Evolutionary conservation across 2,113 vertebrate species (phyloP), one percentile per base, ranked within the genome.

Genomic region (Seriola rivoliana): DNA sequence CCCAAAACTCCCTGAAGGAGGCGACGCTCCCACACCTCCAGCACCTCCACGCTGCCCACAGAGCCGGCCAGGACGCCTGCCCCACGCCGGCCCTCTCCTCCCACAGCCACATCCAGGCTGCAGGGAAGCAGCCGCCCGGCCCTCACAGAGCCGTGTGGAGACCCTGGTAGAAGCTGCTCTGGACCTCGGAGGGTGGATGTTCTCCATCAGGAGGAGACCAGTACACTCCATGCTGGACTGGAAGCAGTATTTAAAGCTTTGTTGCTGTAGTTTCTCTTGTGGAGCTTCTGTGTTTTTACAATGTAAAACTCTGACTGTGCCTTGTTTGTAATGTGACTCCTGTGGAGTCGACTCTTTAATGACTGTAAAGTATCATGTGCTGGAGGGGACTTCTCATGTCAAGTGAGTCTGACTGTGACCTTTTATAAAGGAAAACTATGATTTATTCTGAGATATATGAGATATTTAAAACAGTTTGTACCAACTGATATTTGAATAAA

Each of bases 1-100:
- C 50, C 50, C 54, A 23, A 1, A 23, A 91, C 23, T 94, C 95
- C 86, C 92, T 93, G 86, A 89, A 91, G 69, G 89, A 92, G 4
- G 42, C 42, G 19, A 75, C 75, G 3, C 72, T 80, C 75, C 86
- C 25, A 2, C 50, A 21, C 50, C 48, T 50, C 5, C 48, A 14
- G 48, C 48, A 50, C 48, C 50, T 52, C 50, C 19, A 9, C 50
- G 19, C 50, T 6, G 50, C 50, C 50, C 75, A 63, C 32, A 52
- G 62, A 60, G 62, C 25, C 4, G 50, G 11, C 65, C 48, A n/a
- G 42, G 81, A 65, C 8, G 6, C 29, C 40, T 32, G 44, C n/a
- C 21, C 73, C 69, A 4, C 23, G 36, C 67, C 17, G 1, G 8
- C 7, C 19, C 50, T 52, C 17, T 52, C 50, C 50, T 52, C 19